phyloP scores from a whole-genome alignment of 2,888 invertebrate genomes.

The Pseudanteris insignis region DNA sequence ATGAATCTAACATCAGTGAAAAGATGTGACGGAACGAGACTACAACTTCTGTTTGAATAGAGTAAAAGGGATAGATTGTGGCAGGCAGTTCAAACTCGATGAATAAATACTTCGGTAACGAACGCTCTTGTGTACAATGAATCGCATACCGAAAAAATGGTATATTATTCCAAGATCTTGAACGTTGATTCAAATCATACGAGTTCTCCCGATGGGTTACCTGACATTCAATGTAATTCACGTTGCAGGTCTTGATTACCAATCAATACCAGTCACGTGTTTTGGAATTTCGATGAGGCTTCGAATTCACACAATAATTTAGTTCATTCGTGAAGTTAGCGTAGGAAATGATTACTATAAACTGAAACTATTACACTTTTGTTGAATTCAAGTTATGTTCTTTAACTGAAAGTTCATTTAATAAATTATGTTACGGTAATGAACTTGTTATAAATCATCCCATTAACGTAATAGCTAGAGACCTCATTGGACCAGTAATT shows the following conservation, averaged over 20 bases:
- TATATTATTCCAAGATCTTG: constrained; percentile 10
- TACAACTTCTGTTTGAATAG: constrained; percentile 13
- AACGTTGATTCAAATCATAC: constrained; percentile 5
- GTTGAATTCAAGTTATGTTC: no score
- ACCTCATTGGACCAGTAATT: no score
- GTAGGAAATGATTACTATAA: constrained; percentile 2
- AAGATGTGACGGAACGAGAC: constrained; percentile 19
- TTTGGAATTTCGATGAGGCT: constrained; percentile 1
- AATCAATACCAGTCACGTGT: constrained; percentile 10
- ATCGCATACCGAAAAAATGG: constrained; percentile 3
- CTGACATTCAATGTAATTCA: constrained; percentile 18
- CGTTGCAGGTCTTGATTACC: constrained; percentile 15
- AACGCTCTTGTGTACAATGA: constrained; percentile 3
- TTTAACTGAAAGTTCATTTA: no score
- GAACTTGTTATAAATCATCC: no score
- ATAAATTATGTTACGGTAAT: no score
- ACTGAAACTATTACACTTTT: no score
- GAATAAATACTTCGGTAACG: constrained; percentile 11
- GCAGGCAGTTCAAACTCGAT: background rate
- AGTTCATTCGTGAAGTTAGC: no score
- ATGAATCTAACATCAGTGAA: constrained; percentile 46
- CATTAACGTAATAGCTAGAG: no score
- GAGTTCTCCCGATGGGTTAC: background rate
- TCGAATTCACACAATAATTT: no score
- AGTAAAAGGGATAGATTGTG: background rate